These are phyloP conservation scores for Drosophila persimilis DNA, from an alignment of 1,140 invertebrate species.

Conservation along the genomic window DNA sequence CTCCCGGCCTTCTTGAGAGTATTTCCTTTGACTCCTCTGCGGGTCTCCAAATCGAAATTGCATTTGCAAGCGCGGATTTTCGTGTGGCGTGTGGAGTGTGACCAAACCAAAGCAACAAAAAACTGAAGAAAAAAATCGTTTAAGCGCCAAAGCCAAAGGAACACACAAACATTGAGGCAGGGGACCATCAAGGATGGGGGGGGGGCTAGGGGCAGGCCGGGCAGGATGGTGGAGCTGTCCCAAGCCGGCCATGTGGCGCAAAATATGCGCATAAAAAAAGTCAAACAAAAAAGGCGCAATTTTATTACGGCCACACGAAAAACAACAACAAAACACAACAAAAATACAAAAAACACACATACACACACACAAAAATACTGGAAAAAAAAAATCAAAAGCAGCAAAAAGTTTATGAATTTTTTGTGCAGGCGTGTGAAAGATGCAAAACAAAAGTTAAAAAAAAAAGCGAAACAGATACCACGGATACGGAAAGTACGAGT, in stretches of 20 bases:
- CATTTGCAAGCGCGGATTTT: constrained; percentile 43
- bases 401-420: constrained; percentile 81
- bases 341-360: constrained; percentile 4
- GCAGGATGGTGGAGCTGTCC: constrained; percentile 14
- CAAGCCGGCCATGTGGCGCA: constrained; percentile 71
- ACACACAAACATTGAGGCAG: constrained; percentile 8
- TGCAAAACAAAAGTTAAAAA: constrained; percentile 58
- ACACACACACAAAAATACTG: constrained; percentile 13
- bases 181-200: not conserved
- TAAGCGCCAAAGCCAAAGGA: constrained; percentile 48
- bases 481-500: constrained; percentile 40
- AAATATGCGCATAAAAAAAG: constrained; percentile 80
- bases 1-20: not conserved
- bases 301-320: constrained; percentile 65
- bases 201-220: constrained; percentile 3
- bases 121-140: constrained; percentile 42
- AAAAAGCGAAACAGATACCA: constrained; percentile 52
- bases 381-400: constrained; percentile 35
- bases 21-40: too few species aligned
- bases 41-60: constrained; percentile 39
- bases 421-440: constrained; percentile 80
- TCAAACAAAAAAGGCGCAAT: constrained; percentile 70
- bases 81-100: constrained; percentile 46
- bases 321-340: constrained; percentile 22
- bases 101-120: constrained; percentile 13